Evolutionary conservation across 35 echinoderm and acorn worm species (phyloP).

Genomic region (Amphiura filiformis): DNA sequence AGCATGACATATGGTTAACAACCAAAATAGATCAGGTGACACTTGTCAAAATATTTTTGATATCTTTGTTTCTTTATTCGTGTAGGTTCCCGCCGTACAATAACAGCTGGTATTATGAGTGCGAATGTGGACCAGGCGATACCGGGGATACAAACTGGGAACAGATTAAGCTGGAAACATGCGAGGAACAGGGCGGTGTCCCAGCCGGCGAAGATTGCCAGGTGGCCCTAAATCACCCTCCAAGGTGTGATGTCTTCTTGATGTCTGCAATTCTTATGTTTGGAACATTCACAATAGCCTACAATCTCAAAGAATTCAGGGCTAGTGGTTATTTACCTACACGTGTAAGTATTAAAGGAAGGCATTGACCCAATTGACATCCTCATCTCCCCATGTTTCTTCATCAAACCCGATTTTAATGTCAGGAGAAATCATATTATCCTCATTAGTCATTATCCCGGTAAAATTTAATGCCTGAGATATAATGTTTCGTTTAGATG

Average conservation of each 20-base stretch:
- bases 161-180: neutral
- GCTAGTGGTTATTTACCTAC: slow-evolving; percentile 72
- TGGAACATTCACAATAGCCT: slow-evolving; percentile 86
- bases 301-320: slow-evolving; percentile 82
- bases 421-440: too few species aligned
- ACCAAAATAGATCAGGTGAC: neutral
- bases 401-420: too few species aligned
- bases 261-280: slow-evolving; percentile 87
- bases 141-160: neutral
- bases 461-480: too few species aligned
- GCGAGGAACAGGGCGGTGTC: slow-evolving; percentile 12
- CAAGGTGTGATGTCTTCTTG: slow-evolving; percentile 64
- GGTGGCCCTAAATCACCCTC: neutral
- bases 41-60: too few species aligned
- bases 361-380: neutral
- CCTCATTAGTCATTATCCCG: too few species aligned
- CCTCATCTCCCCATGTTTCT: neutral
- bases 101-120: slow-evolving; percentile 45
- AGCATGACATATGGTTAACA: too few species aligned
- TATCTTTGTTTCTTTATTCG: too few species aligned
- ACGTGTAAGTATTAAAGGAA: slow-evolving; percentile 49
- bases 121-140: slow-evolving; percentile 11
- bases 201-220: slow-evolving; percentile 31
- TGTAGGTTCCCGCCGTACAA: too few species aligned
- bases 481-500: too few species aligned